These are phyloP conservation scores for Lanius ludovicianus DNA, from an alignment of 2,113 vertebrate species.

Conservation along the genomic window DNA sequence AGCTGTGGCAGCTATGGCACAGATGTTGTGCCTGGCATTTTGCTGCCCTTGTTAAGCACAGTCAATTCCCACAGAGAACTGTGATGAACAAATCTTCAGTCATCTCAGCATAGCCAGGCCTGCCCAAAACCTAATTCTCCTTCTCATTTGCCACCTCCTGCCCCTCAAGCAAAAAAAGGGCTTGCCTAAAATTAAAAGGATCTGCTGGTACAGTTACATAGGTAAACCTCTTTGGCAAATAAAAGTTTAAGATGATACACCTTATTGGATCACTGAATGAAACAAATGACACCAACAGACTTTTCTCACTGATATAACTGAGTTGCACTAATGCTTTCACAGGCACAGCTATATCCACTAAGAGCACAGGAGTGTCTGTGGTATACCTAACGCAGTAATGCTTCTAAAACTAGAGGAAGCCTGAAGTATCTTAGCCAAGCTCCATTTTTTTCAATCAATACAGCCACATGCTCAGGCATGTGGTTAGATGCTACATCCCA, in stretches of 20 bases:
- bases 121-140: neutral
- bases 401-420: neutral
- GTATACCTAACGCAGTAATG: neutral
- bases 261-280: neutral
- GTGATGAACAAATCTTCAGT: neutral
- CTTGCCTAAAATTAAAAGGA: neutral
- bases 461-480: neutral
- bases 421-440: neutral
- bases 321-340: neutral
- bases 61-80: neutral
- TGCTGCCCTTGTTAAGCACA: neutral
- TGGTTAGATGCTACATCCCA: neutral
- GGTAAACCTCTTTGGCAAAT: neutral
- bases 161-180: neutral
- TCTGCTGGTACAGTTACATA: neutral
- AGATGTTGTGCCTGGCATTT: neutral
- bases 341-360: neutral
- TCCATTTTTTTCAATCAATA: neutral
- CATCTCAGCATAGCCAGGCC: neutral
- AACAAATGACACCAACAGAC: neutral
- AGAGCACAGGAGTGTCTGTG: neutral
- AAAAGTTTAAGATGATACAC: neutral
- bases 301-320: neutral
- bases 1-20: neutral
- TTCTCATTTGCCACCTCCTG: neutral